A percentile compares a stretch with the other conserved stretches of the same genome.
phyloP scores from a whole-genome alignment of 2,888 invertebrate genomes.

The Polyommatus iphigenia region DNA sequence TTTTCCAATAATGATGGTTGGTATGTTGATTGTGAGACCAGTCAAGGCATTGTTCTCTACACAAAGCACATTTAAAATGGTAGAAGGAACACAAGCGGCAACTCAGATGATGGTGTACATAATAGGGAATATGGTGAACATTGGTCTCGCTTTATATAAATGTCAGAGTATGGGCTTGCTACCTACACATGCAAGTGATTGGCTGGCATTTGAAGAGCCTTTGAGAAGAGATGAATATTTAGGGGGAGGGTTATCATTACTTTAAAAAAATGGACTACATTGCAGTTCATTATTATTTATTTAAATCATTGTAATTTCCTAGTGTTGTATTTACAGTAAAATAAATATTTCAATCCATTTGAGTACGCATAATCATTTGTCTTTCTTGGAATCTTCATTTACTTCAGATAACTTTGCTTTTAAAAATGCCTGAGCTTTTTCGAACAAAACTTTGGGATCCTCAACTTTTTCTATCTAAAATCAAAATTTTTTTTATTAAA shows the following conservation, averaged over 20 bases:
- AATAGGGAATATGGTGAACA: conserved; percentile 95
- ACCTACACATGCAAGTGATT: conserved; percentile 98
- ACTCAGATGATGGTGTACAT: conserved; percentile 96
- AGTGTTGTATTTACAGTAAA: conserved; percentile 66
- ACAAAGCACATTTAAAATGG: conserved; percentile 94
- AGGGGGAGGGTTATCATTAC: conserved; percentile 88
- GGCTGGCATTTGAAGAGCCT: conserved; percentile 98
- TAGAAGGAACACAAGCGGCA: conserved; percentile 93
- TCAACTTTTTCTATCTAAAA: conserved; percentile 91
- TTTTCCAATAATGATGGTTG: conserved; percentile 99
- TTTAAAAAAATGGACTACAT: conserved; percentile 60
- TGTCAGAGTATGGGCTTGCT: conserved; percentile 98
- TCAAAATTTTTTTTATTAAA: conserved; percentile 35
- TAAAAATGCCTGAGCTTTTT: conserved; percentile 84
- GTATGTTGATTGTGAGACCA: conserved; percentile 98
- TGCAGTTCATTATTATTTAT: conserved; percentile 56
- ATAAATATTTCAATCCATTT: conserved; percentile 44
- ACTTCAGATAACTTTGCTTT: conserved; percentile 81
- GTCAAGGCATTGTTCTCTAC: conserved; percentile 96
- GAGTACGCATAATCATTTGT: conserved; percentile 43
- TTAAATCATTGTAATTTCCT: conserved; percentile 49
- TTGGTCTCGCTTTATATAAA: conserved; percentile 95
- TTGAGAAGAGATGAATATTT: conserved; percentile 91
- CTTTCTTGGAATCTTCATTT: conserved; percentile 60
- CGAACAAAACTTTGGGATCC: conserved; percentile 86